These are phyloP conservation scores for Gopherus evgoodei DNA, from an alignment of 2,113 vertebrate genomes.

Conservation along the genomic window DNA sequence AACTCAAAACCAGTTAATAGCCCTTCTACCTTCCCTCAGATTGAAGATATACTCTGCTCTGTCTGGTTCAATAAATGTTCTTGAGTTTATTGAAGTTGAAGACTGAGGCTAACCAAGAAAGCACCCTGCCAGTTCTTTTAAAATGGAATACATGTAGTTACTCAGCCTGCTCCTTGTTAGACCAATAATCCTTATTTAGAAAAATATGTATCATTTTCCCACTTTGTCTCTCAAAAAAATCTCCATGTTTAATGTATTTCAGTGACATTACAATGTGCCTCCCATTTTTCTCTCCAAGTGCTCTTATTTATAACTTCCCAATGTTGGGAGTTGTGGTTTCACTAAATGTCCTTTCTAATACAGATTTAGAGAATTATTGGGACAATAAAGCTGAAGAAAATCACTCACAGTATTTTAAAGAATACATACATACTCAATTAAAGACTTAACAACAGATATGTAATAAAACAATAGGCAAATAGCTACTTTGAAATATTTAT, in stretches of 20 bases:
- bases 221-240: background rate
- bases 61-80: background rate
- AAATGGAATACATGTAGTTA: conserved; percentile 12
- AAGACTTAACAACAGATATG: background rate
- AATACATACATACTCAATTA: background rate
- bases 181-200: background rate
- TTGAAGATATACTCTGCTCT: background rate
- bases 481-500: background rate
- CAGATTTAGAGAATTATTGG: background rate
- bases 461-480: background rate
- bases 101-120: background rate
- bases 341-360: background rate
- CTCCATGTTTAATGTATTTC: background rate
- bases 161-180: background rate
- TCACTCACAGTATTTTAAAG: background rate
- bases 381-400: conserved; percentile 1
- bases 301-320: background rate
- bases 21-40: background rate
- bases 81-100: background rate
- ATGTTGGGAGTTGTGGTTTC: background rate
- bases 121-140: background rate
- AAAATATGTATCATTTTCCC: background rate
- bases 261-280: background rate
- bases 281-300: background rate
- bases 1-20: background rate